Evolutionary conservation across 2,113 vertebrate genomes (phyloP), one percentile per base, ranked within the genome.

Genomic region (Alosa alosa): DNA sequence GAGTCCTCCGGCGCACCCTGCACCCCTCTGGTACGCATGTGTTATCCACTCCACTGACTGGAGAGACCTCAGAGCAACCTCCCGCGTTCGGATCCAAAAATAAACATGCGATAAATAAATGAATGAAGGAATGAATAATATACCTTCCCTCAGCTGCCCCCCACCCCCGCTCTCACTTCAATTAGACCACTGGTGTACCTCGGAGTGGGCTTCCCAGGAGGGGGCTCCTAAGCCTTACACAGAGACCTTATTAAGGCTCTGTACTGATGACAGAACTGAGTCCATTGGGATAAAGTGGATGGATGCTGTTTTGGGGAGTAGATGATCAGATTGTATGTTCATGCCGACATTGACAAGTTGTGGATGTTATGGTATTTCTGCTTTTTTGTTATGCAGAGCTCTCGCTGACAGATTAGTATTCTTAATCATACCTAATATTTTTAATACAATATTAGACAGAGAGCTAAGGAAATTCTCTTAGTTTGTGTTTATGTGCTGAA

Each of bases 41-140:
- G 72, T 78, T 78, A 13, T 36, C 72, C 64, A 45, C 83, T 84
- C 64, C 4, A 31, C 83, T 49, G 83, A 84, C 25, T 49, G 44
- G 60, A 68, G 57, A 72, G 68, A 39, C 68, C 68, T 75, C 68
- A 36, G 45, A 15, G 22, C 18, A 41, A 50, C 72, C n/a, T 78
- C 84, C 84, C 47, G 75, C 46, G 20, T 52, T 78, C 68, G 17
- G 45, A 50, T n/a, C 84, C 72, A 81, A 50, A 85, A 85, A 85
- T 85, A 85, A 55, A 85, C 49, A 39, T 25, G 20, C 9, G 9
- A 75, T 39, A 78, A 78, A 78, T 78, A 39, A 78, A 78, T 78
- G 68, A 39, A 50, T 85, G 84, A 47, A 84, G 15, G 64, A 31
- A 72, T 72, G 36, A 78, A 78, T 78, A 78, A 78, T 78, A 78